These are phyloP conservation scores for Scaptomyza flava DNA, from an alignment of 2,888 invertebrate species.

Conservation along the genomic window DNA sequence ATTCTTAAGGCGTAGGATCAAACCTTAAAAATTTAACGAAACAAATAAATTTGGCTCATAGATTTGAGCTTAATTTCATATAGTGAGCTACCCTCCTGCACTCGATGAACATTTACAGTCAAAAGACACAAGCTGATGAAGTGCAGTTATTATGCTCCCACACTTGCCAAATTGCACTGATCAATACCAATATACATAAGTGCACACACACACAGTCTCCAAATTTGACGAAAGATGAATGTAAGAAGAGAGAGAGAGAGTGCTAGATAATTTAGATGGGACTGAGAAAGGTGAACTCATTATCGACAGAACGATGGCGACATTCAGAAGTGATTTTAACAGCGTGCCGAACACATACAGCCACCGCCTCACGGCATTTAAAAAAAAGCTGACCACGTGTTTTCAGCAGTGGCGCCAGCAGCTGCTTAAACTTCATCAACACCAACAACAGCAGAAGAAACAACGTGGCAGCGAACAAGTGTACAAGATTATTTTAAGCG, in stretches of 20 bases:
- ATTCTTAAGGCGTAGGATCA: not conserved
- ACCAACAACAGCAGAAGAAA: conserved; percentile 23
- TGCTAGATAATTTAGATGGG: not conserved
- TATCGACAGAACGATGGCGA: conserved; percentile 69
- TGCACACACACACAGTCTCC: conserved; percentile 24
- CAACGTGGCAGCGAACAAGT: conserved; percentile 37
- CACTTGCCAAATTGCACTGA: conserved; percentile 12
- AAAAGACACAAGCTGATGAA: not conserved
- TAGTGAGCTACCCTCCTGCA: conserved; percentile 13
- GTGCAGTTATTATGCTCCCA: conserved; percentile 1
- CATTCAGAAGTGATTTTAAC: conserved; percentile 79
- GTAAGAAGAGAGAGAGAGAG: conserved; percentile 1
- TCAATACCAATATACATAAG: conserved; percentile 14
- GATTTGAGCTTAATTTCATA: not conserved
- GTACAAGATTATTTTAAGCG: conserved; percentile 32
- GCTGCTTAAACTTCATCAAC: conserved; percentile 32
- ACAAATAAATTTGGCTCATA: not conserved
- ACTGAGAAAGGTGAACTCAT: conserved; percentile 41
- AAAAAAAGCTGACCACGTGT: conserved; percentile 78
- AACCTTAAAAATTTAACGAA: not conserved
- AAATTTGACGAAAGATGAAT: conserved; percentile 8
- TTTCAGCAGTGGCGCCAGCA: conserved; percentile 67
- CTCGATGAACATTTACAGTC: not conserved
- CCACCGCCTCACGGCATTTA: conserved; percentile 62
- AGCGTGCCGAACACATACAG: conserved; percentile 75